Evolutionary conservation across 2,888 invertebrate genomes (phyloP), one percentile per base, ranked within the genome.

Genomic region (Ophion ellenae): DNA sequence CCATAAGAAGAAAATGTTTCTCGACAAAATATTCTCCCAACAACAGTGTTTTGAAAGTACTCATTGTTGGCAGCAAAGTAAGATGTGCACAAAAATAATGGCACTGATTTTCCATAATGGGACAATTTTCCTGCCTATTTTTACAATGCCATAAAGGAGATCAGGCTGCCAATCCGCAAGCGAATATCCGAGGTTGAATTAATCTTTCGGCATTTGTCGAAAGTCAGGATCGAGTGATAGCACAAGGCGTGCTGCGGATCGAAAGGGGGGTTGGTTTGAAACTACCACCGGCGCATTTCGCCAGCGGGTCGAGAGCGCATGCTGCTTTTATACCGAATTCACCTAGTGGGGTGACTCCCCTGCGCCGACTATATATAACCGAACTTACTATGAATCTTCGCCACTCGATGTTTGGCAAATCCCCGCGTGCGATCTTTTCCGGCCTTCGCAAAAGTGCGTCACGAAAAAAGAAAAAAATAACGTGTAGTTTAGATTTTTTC

Each of bases 351-450:
- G 83, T 78, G 78, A 76, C 40, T 84, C 73, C 86, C 86, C 84
- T 86, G 61, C 57, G 20, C 61, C 32, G 20, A 14, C 32, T 87
- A 86, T 89, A 90, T 90, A 90, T 89, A 90, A 90, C 83, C 79
- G 85, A 86, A 90, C 87, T 83, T 83, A 88, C 81, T 87, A 88
- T 88, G 84, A 88, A 89, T 86, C 64, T 78, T 88, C 79, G 78
- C 67, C 89, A 88, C 81, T 89, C 84, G 83, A 86, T 89, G 83
- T 89, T 89, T 84, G 83, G 86, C 85, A 81, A 87, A 87, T 86
- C 85, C 83, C 71, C 78, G 74, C 79, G 76, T 45, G 76, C 69
- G 71, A 45, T 82, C 80, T 78, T 83, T 17, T 71, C 66, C 17
- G 70, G 45, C 40, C 59, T 84, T 32, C 24, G 59, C 74, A 63